Base-by-base conservation (phyloP, 2,113 vertebrate species). In the Oreocharis arfaki region DNA sequence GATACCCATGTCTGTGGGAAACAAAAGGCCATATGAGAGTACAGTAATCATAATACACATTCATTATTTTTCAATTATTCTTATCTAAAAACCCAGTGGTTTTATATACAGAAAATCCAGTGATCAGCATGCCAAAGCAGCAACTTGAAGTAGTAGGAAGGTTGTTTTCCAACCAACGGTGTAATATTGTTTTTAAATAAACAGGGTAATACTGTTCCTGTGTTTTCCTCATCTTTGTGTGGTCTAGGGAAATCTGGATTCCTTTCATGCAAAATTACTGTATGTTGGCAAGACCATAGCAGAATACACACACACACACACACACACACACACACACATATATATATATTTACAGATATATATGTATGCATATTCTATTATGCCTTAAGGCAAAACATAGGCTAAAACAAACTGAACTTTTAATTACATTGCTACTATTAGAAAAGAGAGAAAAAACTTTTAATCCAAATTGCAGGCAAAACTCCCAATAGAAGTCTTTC, bases 1-100 rank as follows among this genome's bases (percentile, higher is more conserved):
- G 50, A 99, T 14, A 42, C 97, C 97, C 99, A 99, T 99, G 94
- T 94, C 97, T 96, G 64, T 97, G 89, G 35, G 49, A 96, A 73
- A 88, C 67, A 97, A 78, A 59, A 87, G 33, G 46, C 49, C n/a
- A 42, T 8, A 70, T 28, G 50, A 42, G 10, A 68, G 19, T 22
- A 47, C 49, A 19, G n/a, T 5, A 65, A 52, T 52, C 32, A 83
- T 11, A 35, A 56, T 0, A 42, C 3, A 39, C 30, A 56, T 14
- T 20, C 7, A 44, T 46, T 47, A 50, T 37, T 73, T 92, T 80
- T 67, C 24, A 79, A 20, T 33, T 80, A 56, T 76, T 63, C 30
- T 63, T 60, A 52, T 21, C 17, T 61, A 44, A 52, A 81, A 74
- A 15, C 5, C 0, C 21, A 67, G 3, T 35, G 2, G 30, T 80